Evolutionary conservation across 2,888 invertebrate species (phyloP).

Genomic region (Tetranychus piercei): DNA sequence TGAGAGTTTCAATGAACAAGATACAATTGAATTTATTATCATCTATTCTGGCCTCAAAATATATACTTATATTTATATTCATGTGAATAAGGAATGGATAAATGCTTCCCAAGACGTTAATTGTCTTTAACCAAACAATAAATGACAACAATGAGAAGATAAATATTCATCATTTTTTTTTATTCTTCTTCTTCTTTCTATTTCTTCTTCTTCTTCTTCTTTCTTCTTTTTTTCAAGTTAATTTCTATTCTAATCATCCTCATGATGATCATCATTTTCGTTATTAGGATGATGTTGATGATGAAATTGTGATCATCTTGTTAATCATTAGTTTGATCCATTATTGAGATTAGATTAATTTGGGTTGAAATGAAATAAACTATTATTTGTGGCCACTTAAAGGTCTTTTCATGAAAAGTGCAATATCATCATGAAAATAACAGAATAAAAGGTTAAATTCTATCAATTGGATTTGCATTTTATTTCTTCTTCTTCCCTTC

Average conservation of each 20-base stretch:
- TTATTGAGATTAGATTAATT: neutral
- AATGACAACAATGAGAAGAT: neutral
- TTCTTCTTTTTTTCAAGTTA: neutral
- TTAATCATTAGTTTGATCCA: too few species aligned
- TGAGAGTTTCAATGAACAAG: neutral
- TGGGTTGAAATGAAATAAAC: neutral
- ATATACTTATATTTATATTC: neutral
- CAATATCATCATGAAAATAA: neutral
- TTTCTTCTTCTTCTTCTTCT: too few species aligned
- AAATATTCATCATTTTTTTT: neutral
- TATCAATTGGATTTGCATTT: neutral
- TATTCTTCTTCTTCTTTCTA: neutral
- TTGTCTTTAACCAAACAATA: neutral
- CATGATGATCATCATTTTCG: neutral
- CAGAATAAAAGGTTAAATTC: neutral
- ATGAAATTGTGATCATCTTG: too few species aligned
- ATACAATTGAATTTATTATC: neutral
- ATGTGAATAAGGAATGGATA: neutral
- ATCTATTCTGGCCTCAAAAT: too few species aligned
- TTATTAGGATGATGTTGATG: neutral
- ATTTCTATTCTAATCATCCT: neutral
- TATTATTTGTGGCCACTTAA: neutral
- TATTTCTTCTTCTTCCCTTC: neutral
- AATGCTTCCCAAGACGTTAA: neutral
- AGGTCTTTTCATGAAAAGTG: neutral